phyloP scores from a whole-genome alignment of 2,888 invertebrate genomes.

The Heliconius charithonia region DNA sequence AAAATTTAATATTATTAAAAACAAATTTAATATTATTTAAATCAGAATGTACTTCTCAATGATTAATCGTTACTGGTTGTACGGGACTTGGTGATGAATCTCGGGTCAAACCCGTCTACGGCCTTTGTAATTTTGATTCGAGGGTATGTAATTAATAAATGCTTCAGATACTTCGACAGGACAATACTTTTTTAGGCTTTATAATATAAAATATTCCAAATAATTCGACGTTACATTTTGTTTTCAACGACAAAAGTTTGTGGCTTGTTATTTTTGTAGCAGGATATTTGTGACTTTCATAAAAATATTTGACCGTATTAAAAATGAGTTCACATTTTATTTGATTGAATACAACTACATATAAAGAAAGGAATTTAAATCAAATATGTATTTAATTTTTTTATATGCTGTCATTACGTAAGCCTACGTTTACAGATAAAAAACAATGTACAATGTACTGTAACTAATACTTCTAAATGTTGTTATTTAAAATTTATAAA shows the following conservation, averaged over 20 bases:
- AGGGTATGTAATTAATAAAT: constrained; percentile 35
- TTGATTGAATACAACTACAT: not conserved
- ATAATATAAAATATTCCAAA: not conserved
- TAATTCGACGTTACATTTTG: not conserved
- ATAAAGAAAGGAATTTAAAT: no score
- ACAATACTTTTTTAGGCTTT: constrained; percentile 22
- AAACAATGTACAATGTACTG: no score
- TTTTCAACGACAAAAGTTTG: constrained; percentile 9
- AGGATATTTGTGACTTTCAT: not conserved
- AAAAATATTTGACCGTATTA: not conserved
- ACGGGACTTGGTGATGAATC: constrained; percentile 24
- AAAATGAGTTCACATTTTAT: not conserved
- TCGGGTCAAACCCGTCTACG: constrained; percentile 30
- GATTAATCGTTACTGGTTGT: no score
- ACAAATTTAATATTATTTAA: no score
- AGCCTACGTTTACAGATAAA: no score
- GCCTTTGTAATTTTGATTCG: constrained; percentile 40
- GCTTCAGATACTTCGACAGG: constrained; percentile 2
- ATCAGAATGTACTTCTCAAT: no score
- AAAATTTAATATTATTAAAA: no score
- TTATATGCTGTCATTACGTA: no score
- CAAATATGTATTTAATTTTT: not conserved
- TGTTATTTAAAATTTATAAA: not conserved
- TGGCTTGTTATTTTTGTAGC: not conserved
- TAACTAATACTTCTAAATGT: not conserved